Evolutionary conservation across 2,113 vertebrate species (phyloP).

Genomic region (Datnioides undecimradiatus): DNA sequence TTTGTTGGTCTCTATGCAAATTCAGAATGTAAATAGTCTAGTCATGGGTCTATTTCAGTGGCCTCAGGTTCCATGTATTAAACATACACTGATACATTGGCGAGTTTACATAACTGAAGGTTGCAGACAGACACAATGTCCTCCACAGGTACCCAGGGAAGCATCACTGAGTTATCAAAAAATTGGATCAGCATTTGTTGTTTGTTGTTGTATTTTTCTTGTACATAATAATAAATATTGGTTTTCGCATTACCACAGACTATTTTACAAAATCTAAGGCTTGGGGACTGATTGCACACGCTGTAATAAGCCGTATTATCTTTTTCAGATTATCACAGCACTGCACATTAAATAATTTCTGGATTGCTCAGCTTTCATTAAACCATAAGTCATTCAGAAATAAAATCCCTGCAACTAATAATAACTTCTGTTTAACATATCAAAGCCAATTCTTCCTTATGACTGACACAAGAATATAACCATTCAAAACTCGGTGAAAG

Average conservation of each 20-base stretch:
- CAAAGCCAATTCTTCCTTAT: not conserved
- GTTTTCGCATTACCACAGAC: not conserved
- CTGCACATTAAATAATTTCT: not conserved
- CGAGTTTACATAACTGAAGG: constrained; percentile 43
- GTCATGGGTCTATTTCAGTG: not conserved
- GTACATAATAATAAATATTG: not conserved
- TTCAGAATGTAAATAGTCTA: constrained; percentile 7
- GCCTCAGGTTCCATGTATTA: constrained; percentile 4
- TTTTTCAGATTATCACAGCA: not conserved
- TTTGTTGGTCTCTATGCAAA: constrained; percentile 13
- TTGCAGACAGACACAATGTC: constrained; percentile 25
- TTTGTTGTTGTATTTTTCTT: not conserved
- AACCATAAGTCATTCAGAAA: rapidly evolving
- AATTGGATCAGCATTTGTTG: not conserved
- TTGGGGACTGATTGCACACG: not conserved
- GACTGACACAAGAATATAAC: not conserved
- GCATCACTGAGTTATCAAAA: not conserved
- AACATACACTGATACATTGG: not conserved
- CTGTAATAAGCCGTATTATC: not conserved
- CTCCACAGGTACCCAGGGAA: not conserved
- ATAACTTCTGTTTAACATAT: constrained; percentile 10
- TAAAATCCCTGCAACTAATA: not conserved
- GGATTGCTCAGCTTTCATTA: not conserved
- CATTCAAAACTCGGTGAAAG: constrained; percentile 25
- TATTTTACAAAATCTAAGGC: not conserved